Base-by-base conservation (phyloP, 1,140 invertebrate species). In the Pseudomyrmex pallidus region DNA sequence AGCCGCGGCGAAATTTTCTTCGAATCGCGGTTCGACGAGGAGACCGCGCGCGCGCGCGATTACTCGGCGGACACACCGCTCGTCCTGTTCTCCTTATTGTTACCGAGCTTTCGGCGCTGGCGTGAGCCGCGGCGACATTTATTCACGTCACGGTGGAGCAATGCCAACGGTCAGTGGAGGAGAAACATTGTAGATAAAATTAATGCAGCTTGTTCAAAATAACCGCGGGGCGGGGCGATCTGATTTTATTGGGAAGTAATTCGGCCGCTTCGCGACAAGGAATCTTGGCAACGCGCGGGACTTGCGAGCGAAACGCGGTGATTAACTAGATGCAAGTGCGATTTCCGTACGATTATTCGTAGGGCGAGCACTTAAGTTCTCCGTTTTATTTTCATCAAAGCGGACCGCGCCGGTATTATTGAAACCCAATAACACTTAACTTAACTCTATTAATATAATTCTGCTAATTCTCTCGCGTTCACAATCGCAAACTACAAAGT, bases 1-100 rank as follows among this genome's bases (percentile, higher is more conserved):
- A 89, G 82, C 76, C 61, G 35, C 76, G 66, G 46, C 73, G 59
- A 85, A 89, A 78, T 88, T 80, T 89, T 89, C 86, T 88, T 64
- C 86, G 87, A 88, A 88, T 87, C 77, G 73, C 67, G 20, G 54
- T 70, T 78, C 80, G 85, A 72, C 78, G 61, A 22, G 78, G 17
- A 44, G 74, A 17, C 62, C 15, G 48, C 25, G 13, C 35, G 64
- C 44, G 13, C 50, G 61, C 35, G 66, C 46, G 48, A 25, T 35
- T 48, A 50, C 66, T 17, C 52, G 44, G 68, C 74, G 57, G 70
- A 2, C 83, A 10, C 10, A 8, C 35, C 25, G 17, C 25, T 48
- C 61, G 46, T 77, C n/a, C 50, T 20, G 59, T 66, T 84, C 57
- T 7, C 22, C 50, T 56, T 85, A 64, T 76, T 84, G 61, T 82